These are phyloP conservation scores for Murina feae DNA, from an alignment of 2,113 vertebrate genomes.

Conservation along the genomic window DNA sequence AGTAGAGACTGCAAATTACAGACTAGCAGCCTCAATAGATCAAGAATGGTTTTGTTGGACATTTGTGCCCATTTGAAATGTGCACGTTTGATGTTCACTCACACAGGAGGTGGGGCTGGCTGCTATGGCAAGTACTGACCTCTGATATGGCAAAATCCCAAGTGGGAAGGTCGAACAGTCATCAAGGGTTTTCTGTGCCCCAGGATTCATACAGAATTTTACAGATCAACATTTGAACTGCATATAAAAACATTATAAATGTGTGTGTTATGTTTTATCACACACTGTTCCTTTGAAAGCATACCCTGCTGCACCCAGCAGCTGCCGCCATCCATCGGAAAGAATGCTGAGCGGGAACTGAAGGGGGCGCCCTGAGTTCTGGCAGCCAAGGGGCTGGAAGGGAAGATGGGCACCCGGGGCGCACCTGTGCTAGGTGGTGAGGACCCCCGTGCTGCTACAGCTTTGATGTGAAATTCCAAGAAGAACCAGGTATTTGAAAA, in stretches of 20 bases:
- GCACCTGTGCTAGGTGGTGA: neutral
- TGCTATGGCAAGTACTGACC: neutral
- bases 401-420: neutral
- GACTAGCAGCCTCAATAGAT: neutral
- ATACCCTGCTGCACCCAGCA: neutral
- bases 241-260: neutral
- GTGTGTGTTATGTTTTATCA: neutral
- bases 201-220: neutral
- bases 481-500: neutral
- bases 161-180: neutral
- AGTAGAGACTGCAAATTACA: constrained; percentile 26
- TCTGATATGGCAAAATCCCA: neutral
- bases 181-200: neutral
- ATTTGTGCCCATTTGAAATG: neutral
- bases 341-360: neutral
- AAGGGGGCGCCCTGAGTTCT: neutral
- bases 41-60: neutral
- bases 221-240: neutral
- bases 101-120: neutral
- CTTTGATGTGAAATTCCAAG: neutral
- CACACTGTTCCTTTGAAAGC: neutral
- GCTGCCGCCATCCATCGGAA: neutral
- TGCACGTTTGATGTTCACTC: neutral
- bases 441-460: rapidly evolving
- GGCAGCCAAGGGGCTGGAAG: neutral